These are phyloP conservation scores for Mizuhopecten yessoensis DNA, from an alignment of 1,140 invertebrate species.

Conservation along the genomic window DNA sequence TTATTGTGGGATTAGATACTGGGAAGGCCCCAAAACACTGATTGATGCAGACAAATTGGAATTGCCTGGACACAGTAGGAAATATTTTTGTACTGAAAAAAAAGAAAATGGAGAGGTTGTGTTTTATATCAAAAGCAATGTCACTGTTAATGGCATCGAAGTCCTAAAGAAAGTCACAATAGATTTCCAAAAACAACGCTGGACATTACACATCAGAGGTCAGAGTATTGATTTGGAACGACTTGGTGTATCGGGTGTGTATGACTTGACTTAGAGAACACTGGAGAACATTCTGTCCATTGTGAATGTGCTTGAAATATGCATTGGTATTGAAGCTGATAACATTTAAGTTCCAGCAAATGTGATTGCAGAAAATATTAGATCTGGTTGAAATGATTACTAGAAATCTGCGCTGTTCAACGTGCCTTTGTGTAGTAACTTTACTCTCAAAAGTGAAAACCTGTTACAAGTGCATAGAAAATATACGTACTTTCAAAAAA, in stretches of 20 bases:
- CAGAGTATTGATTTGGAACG: background rate
- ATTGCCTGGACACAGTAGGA: background rate
- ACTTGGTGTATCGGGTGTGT: background rate
- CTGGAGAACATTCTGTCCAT: background rate
- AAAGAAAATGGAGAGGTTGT: background rate
- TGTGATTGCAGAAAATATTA: background rate
- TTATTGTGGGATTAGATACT: background rate
- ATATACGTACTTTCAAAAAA: background rate
- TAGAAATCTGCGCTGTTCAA: background rate
- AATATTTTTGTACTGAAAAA: background rate
- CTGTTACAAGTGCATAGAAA: background rate
- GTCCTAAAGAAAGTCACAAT: background rate
- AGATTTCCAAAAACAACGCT: background rate
- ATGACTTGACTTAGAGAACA: background rate
- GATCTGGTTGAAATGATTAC: background rate
- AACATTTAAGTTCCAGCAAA: background rate
- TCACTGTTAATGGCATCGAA: background rate
- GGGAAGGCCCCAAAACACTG: background rate
- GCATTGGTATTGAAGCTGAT: background rate
- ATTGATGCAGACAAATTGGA: background rate
- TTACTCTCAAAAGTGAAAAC: background rate
- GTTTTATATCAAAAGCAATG: background rate
- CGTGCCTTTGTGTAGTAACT: background rate
- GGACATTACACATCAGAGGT: background rate
- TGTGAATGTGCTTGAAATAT: background rate